Percentiles rank a stretch among this genome's conserved stretches.
Conservation (phyloP, 35 echinoderm and acorn worm genomes). For the Hemicentrotus pulcherrimus region DNA sequence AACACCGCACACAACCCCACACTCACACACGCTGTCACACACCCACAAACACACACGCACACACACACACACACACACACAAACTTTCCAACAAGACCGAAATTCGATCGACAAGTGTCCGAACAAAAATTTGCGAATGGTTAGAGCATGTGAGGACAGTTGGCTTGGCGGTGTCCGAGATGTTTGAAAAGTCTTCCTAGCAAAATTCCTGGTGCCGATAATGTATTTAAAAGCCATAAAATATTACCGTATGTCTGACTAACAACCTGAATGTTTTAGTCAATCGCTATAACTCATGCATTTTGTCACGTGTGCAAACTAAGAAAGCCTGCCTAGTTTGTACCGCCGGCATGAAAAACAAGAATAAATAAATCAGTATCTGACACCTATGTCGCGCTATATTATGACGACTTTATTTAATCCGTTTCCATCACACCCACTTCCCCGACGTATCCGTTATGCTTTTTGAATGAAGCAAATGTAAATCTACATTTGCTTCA, state of each 20-base stretch:
- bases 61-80: no score
- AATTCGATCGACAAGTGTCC: no score
- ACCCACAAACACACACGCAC: no score
- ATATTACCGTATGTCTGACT: not conserved
- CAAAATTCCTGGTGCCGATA: no score
- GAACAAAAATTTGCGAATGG: no score
- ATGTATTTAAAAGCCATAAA: no score
- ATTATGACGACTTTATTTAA: not conserved
- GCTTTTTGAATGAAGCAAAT: not conserved
- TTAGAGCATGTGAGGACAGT: no score
- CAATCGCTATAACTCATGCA: not conserved
- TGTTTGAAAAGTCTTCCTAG: no score
- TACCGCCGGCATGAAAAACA: not conserved
- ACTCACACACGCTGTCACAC: no score
- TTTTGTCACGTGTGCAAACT: not conserved
- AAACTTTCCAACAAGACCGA: no score
- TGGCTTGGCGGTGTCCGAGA: no score
- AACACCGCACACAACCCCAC: no score
- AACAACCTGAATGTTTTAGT: not conserved
- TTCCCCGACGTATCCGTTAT: not conserved
- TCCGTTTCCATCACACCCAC: not conserved
- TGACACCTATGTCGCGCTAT: not conserved
- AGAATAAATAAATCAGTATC: not conserved
- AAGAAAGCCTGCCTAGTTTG: not conserved
- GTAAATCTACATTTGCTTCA: not conserved